Conservation (phyloP, 2,113 vertebrate genomes). For the Siniperca chuatsi region DNA sequence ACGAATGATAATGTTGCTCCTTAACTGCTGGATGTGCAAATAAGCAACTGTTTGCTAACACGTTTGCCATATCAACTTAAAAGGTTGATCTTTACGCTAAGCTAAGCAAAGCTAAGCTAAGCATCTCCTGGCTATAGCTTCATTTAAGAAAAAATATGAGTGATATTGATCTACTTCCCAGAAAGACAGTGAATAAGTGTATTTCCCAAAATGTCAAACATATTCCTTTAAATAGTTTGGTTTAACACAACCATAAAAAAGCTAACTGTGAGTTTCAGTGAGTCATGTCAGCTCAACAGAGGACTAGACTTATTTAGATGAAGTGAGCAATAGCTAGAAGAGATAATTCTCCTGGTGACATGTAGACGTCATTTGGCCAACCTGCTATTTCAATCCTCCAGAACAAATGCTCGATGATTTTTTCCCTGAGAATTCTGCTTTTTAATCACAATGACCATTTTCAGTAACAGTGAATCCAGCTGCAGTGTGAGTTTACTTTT, state of each 20-base stretch:
- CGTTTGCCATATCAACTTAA: not conserved
- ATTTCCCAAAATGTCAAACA: not conserved
- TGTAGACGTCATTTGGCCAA: not conserved
- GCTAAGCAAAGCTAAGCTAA: not conserved
- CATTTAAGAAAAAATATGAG: not conserved
- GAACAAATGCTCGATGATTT: not conserved
- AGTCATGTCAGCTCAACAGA: not conserved
- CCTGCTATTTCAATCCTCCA: not conserved
- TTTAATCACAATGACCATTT: not conserved
- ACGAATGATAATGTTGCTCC: too few relatives aligned
- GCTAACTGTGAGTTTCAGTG: not conserved
- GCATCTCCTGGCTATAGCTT: too few relatives aligned
- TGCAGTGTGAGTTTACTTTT: not conserved
- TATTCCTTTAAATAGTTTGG: not conserved
- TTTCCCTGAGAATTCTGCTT: not conserved
- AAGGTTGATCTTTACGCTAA: too few relatives aligned
- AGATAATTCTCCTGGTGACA: not conserved
- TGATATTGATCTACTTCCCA: not conserved
- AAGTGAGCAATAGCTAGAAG: slow-evolving; percentile 1
- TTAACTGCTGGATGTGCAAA: not conserved
- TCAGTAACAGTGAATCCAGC: not conserved
- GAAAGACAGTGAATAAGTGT: not conserved
- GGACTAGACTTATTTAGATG: not conserved
- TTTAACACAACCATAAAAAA: not conserved
- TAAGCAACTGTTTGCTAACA: not conserved